Percentiles rank a stretch among this genome's conserved stretches.
phyloP scores from a whole-genome alignment of 2,797 vertebrate genomes.

The Diceros bicornis region DNA sequence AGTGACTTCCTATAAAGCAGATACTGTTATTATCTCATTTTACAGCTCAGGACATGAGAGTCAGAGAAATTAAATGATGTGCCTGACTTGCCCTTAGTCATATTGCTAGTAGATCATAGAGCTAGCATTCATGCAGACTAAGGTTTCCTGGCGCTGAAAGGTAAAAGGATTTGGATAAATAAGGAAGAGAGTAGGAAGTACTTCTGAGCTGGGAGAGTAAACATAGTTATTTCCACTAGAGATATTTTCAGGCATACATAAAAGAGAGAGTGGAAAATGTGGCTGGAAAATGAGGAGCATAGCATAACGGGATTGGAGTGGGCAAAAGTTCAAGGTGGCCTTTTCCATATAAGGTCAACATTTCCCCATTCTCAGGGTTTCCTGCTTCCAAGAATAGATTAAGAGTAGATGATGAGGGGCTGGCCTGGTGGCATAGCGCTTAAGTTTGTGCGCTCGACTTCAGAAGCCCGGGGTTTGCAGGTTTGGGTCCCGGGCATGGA shows the following conservation, averaged over 20 bases:
- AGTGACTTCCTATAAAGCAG: background rate
- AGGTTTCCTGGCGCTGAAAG: background rate
- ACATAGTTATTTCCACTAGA: background rate
- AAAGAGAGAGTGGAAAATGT: background rate
- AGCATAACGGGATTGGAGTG: no score
- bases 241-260: background rate
- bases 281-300: background rate
- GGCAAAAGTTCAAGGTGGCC: background rate
- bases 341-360: background rate
- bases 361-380: background rate
- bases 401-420: background rate
- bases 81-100: slow-evolving; percentile 3
- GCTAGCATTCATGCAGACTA: background rate
- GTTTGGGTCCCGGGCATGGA: no score
- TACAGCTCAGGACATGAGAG: background rate
- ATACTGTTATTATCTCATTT: slow-evolving; percentile 3
- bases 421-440: no score
- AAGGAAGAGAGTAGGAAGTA: background rate
- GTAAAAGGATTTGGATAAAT: background rate
- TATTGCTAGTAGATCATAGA: background rate
- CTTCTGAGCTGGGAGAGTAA: slow-evolving; percentile 23
- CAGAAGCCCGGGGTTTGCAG: no score
- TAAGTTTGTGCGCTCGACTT: no score
- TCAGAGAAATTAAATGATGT: slow-evolving; percentile 15
- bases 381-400: background rate